Percentiles rank a stretch among this genome's conserved stretches.
Evolutionary conservation across 2,113 vertebrate genomes (phyloP).

Genomic region (Carollia perspicillata): DNA sequence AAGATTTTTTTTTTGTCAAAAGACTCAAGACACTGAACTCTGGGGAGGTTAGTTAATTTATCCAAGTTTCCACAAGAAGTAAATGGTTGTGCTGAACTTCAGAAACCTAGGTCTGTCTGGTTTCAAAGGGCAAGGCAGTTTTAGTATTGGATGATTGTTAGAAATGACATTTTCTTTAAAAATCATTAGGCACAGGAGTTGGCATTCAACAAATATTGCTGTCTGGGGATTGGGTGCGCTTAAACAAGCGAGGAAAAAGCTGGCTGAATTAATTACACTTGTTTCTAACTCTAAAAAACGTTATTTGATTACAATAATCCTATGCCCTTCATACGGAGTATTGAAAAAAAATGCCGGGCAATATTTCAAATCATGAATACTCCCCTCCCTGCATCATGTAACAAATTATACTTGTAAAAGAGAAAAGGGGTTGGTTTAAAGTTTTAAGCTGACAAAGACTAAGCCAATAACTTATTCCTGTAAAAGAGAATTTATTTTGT

Average conservation of each 20-base stretch:
- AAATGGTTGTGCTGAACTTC: neutral
- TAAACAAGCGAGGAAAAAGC: neutral
- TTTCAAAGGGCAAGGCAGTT: neutral
- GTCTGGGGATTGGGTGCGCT: neutral
- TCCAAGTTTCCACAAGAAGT: neutral
- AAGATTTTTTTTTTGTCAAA: neutral
- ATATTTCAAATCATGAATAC: neutral
- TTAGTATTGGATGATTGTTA: neutral
- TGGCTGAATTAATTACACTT: neutral
- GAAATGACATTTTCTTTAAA: neutral
- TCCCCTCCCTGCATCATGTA: neutral
- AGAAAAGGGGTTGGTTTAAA: neutral
- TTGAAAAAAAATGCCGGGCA: neutral
- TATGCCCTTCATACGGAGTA: neutral
- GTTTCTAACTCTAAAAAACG: slow-evolving; percentile 21
- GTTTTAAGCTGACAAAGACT: neutral
- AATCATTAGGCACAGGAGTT: slow-evolving; percentile 1
- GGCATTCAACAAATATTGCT: neutral
- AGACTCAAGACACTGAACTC: neutral
- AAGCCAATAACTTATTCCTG: neutral
- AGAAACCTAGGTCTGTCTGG: neutral
- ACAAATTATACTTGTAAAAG: neutral
- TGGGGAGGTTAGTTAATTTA: neutral
- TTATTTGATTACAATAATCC: neutral
- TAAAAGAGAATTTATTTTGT: neutral